Base-by-base conservation (phyloP, 2,888 invertebrate species). In the Eristalis intricaria region DNA sequence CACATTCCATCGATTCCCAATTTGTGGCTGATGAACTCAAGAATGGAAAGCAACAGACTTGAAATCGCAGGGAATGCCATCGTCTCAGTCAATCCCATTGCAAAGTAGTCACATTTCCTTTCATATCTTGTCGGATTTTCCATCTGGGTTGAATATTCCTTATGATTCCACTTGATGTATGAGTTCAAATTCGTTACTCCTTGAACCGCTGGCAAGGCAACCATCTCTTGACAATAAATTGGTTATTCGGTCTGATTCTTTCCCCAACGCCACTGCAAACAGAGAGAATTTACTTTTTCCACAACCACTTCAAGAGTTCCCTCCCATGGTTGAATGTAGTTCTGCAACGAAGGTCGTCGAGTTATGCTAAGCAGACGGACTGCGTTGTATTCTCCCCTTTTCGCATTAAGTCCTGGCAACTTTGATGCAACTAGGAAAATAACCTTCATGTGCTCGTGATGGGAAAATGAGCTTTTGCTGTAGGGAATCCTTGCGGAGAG, bases 261-360 rank as follows among this genome's bases (percentile, higher is more conserved):
- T 26, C 23, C n/a, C 8, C 35, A 1, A 13, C 65, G n/a, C 68
- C 58, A 29, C 73, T 38, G 43, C 56, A 63, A 69, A 26, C 35
- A 75, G 38, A 69, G 35, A 38, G 40, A 75, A 70, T 75, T 84
- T 74, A 84, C 68, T 78, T 71, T 73, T 29, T 71, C 61, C 73
- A 74, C 73, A 60, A 43, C 69, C 69, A 58, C 74, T 84, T 64
- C 35, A 68, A 15, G 43, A 63, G 43, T 29, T 23, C 32, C 38
- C 32, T 64, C 11, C n/a, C 61, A 61, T 19, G 56, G 26, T 15
- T 23, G 60, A 60, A 23, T 13, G 26, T 26, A 26, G 26, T 19
- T 22, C 38, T 66, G 61, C 61, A n/a, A 38, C 73, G 40, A 83
- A 74, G 77, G 66, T 23, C 40, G 73, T 7, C 65, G 32, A 7